Conservation (phyloP, 2,888 invertebrate genomes). For the Hypolimnas misippus region DNA sequence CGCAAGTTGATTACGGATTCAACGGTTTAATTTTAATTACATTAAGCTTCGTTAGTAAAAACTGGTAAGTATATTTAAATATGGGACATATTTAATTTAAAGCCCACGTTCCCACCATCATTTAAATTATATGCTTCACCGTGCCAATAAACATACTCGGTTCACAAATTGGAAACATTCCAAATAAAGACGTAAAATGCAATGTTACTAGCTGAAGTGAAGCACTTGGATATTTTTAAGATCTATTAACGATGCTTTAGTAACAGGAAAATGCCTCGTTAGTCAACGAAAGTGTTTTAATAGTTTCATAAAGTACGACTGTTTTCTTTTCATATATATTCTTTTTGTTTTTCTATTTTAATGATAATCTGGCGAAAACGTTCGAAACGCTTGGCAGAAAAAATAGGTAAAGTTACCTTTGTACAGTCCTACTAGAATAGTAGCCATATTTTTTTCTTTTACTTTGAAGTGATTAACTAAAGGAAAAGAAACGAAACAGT, state of each 20-base stretch:
- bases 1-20: neutral
- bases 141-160: constrained; percentile 45
- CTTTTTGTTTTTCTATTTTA: too few species aligned
- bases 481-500: too few species aligned
- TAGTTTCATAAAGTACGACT: too few species aligned
- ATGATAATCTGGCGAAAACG: too few species aligned
- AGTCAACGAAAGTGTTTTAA: neutral
- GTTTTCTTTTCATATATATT: too few species aligned
- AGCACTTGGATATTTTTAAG: constrained; percentile 11
- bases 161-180: constrained; percentile 46
- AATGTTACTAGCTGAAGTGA: constrained; percentile 13
- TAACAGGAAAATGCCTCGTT: neutral
- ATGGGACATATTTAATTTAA: constrained; percentile 13
- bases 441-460: too few species aligned
- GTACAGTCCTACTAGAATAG: too few species aligned
- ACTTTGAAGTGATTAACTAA: too few species aligned
- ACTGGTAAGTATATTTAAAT: constrained; percentile 15
- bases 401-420: too few species aligned
- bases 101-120: constrained; percentile 26
- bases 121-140: constrained; percentile 44
- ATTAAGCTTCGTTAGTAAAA: constrained; percentile 7
- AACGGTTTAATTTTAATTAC: constrained; percentile 3
- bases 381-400: too few species aligned
- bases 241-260: constrained; percentile 9
- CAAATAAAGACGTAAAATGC: constrained; percentile 41